Base-by-base conservation (phyloP, 2,113 vertebrate species). In the Rhipidura dahli region DNA sequence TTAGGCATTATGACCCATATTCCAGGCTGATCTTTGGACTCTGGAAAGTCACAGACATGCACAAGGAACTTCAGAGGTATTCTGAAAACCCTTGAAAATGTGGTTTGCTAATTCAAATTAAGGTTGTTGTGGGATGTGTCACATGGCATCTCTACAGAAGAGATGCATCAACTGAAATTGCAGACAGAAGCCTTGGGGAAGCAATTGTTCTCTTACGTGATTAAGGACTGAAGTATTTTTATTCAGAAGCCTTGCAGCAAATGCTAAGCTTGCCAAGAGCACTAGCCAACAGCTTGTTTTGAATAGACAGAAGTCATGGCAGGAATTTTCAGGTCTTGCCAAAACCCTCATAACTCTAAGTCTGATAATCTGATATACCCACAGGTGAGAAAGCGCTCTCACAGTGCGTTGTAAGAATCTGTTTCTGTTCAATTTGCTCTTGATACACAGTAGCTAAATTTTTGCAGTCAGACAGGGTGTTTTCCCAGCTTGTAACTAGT, bases 251-350 rank as follows among this genome's bases (percentile, higher is more conserved):
- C 83, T 90, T 64, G 30, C 53, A 92, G 93, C 79, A 86, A 93
- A 82, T 15, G 28, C n/a, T 78, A 22, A 87, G 86, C 86, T 68
- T 96, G 93, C 90, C 92, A 97, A 84, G 51, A 96, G 63, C 44
- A 65, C 71, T 93, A 71, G 88, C 94, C 96, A 93, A 31, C 79
- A 92, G 71, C 86, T 92, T 93, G 89, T 93, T 97, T 89, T 86
- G 60, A 96, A 75, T 64, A 93, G 87, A 95, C 83, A 88, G 90
- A 88, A 96, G 56, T 93, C 93, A 93, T 91, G 87, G 93, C 87
- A 94, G 92, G 96, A 96, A 96, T 96, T 92, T 95, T 78, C 39
- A 88, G 66, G 71, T 77, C 85, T 78, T 90, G 93, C 95, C 96
- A 96, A 96, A 96, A 93, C 35, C 71, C 82, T 93, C 37, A 1